Evolutionary conservation across 2,888 invertebrate genomes (phyloP).

Genomic region (Hydraecia micacea): DNA sequence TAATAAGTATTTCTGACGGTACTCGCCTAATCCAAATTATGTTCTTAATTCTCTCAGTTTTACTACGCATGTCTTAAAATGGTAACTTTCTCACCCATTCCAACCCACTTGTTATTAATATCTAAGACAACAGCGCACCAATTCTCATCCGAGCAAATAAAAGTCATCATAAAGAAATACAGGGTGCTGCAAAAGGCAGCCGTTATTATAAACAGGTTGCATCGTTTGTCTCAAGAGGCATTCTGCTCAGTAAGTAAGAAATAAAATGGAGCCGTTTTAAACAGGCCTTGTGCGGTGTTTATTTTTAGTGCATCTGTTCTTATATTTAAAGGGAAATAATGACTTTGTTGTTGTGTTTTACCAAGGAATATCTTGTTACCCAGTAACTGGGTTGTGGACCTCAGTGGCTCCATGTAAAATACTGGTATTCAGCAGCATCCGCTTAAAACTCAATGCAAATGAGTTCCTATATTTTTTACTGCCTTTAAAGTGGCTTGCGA

Average conservation of each 20-base stretch:
- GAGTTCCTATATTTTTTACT: background rate
- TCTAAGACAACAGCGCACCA: constrained; percentile 12
- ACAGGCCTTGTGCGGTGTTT: constrained; percentile 21
- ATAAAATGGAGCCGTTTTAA: constrained; percentile 32
- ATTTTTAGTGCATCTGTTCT: constrained; percentile 27
- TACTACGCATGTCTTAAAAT: background rate
- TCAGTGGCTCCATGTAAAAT: background rate
- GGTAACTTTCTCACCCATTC: background rate
- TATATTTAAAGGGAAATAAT: constrained; percentile 5
- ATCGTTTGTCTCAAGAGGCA: constrained; percentile 42
- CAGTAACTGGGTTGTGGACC: background rate
- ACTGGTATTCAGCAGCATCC: background rate
- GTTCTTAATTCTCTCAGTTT: background rate
- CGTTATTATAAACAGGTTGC: constrained; percentile 50
- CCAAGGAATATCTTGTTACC: background rate
- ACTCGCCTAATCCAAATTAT: too few species aligned
- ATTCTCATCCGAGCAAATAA: constrained; percentile 34
- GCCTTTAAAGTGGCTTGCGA: background rate
- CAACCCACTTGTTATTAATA: background rate
- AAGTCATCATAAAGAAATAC: constrained; percentile 29
- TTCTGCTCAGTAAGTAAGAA: constrained; percentile 39
- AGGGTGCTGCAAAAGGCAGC: constrained; percentile 35
- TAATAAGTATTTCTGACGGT: too few species aligned
- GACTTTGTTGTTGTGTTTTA: background rate
- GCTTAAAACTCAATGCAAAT: too few species aligned